Base-by-base conservation (phyloP, 2,888 invertebrate species). In the Acleris holmiana region DNA sequence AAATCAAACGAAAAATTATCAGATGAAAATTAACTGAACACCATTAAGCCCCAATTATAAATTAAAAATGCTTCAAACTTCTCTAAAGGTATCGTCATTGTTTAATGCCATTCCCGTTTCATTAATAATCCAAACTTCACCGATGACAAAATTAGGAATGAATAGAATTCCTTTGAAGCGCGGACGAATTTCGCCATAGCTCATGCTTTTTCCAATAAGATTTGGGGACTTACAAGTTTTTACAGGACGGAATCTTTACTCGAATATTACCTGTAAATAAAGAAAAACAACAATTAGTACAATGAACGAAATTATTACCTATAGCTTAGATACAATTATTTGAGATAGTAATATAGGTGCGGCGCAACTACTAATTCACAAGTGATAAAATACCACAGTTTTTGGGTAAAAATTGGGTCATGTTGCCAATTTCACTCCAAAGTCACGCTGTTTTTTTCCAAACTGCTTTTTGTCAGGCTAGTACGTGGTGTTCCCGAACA, bases 191-290 rank as follows among this genome's bases (percentile, higher is more conserved):
- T 54, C 48, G 25, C 25, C 21, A 53, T n/a, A 25, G n/a, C 17
- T 50, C 41, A n/a, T n/a, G 18, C 19, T 47, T 60, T 58, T 54
- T 29, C 48, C 51, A 63, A 44, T 58, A 59, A 64, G 40, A 59
- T 64, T 59, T 18, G 29, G 48, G 53, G 48, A 64, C 64, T 64
- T 59, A 64, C 64, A 64, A 41, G 53, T 53, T 64, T 59, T 59
- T 15, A 17, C 19, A 25, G 41, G 47, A 41, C 58, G n/a, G 40
- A 59, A 44, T 64, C 40, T 48, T 64, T 35, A 46, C 41, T 47
- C 41, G 29, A 54, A 58, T 48, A 64, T 64, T 64, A 64, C 64
- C 64, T 64, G 64, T 10, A 29, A 64, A 58, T 10, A 55, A 29
- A 53, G 54, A 58, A 35, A 47, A 47, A 51, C 23, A 13, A 41